phyloP scores from a whole-genome alignment of 92 coral and sea anemone species.

The Porites evermanni region DNA sequence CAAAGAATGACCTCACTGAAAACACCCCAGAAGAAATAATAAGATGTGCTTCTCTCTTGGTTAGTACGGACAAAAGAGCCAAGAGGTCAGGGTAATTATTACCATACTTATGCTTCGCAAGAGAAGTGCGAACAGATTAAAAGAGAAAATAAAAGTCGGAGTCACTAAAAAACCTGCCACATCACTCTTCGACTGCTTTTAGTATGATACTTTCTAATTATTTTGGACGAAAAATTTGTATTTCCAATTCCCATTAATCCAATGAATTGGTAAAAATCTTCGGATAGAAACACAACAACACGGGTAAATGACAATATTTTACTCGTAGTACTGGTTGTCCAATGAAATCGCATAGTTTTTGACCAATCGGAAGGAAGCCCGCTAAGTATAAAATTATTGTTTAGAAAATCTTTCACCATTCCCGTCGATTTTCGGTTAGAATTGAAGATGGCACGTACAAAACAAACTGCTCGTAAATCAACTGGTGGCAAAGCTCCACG shows the following conservation, averaged over 20 bases:
- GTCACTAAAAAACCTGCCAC: not conserved
- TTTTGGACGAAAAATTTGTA: not conserved
- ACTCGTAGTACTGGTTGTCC: not conserved
- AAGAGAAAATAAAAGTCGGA: not conserved
- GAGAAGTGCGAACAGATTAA: not conserved
- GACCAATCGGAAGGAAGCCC: constrained; percentile 16
- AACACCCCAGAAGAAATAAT: not conserved
- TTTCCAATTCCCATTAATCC: not conserved
- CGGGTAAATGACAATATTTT: too few relatives aligned
- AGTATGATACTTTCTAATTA: not conserved
- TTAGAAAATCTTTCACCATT: too few relatives aligned
- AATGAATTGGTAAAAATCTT: not conserved
- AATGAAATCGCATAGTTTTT: not conserved
- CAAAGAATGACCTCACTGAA: constrained; percentile 12
- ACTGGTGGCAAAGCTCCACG: constrained; percentile 96
- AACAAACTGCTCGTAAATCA: constrained; percentile 89
- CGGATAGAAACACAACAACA: not conserved
- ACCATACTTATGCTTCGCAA: not conserved
- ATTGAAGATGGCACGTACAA: constrained; percentile 76
- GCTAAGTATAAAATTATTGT: not conserved
- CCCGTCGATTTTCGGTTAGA: not conserved
- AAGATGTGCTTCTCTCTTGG: not conserved
- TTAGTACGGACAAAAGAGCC: not conserved
- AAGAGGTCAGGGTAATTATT: not conserved
- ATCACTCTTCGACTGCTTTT: too few relatives aligned